Evolutionary conservation across 1,140 invertebrate species (phyloP).

Genomic region (Rhizoglyphus robini): DNA sequence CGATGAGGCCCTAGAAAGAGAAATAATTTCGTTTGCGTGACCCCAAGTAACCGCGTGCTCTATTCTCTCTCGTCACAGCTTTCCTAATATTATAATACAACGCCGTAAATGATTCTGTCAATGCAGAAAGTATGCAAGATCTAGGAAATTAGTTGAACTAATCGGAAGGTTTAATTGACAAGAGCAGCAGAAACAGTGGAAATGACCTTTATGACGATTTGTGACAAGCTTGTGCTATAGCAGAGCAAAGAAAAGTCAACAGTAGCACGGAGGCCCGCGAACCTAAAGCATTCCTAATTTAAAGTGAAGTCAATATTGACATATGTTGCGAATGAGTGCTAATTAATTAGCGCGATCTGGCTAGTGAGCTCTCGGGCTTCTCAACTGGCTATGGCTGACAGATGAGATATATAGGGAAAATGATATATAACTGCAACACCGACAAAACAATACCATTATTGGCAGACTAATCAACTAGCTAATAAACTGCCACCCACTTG

Average conservation of each 20-base stretch:
- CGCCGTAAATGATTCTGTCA: background rate
- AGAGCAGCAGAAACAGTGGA: background rate
- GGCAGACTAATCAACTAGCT: slow-evolving; percentile 1
- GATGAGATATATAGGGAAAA: slow-evolving; percentile 10
- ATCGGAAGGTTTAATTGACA: background rate
- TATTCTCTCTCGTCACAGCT: background rate
- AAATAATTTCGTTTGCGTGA: slow-evolving; percentile 14
- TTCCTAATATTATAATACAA: background rate
- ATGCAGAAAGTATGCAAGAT: background rate
- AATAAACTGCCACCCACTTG: no score
- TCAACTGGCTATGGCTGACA: slow-evolving; percentile 1
- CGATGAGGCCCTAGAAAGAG: background rate
- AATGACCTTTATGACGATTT: slow-evolving; percentile 6
- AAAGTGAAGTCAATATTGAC: no score
- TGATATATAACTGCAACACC: background rate
- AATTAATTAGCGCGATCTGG: slow-evolving; percentile 1
- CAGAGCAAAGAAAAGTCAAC: background rate
- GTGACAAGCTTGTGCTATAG: background rate
- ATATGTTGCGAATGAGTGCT: background rate
- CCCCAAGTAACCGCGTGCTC: background rate
- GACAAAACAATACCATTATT: background rate
- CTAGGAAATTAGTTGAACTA: slow-evolving; percentile 2
- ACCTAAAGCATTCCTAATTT: background rate
- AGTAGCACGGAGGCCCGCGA: background rate
- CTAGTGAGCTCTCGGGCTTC: background rate